Conservation (phyloP, 2,113 vertebrate genomes). For the Dasyornis broadbenti region DNA sequence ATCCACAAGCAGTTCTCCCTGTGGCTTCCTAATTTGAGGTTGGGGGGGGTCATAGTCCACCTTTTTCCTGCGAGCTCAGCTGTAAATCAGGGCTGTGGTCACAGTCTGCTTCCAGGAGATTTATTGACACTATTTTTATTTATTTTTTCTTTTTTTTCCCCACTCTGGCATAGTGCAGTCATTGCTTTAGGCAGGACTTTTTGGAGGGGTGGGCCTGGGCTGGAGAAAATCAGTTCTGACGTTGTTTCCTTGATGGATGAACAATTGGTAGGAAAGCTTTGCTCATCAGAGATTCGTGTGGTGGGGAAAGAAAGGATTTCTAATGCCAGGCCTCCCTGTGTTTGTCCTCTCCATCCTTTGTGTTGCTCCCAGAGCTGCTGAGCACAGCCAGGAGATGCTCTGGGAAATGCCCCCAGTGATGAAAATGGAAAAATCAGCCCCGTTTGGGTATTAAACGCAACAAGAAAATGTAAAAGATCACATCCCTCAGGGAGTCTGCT, state of each 20-base stretch:
- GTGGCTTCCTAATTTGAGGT: not conserved
- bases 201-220: not conserved
- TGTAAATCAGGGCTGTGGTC: not conserved
- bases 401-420: not conserved
- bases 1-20: not conserved
- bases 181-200: not conserved
- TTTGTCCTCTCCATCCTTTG: not conserved
- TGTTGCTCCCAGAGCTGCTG: not conserved
- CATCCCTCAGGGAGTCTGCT: not conserved
- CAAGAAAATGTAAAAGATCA: not conserved
- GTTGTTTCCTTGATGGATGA: not conserved
- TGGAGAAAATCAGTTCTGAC: not conserved
- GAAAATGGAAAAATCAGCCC: not conserved
- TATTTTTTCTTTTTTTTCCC: not conserved
- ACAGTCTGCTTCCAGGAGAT: not conserved
- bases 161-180: not conserved
- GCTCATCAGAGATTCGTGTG: not conserved
- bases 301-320: not conserved
- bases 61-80: not conserved
- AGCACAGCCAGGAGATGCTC: not conserved
- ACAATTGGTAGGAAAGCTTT: not conserved
- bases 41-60: not conserved
- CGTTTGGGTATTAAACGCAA: not conserved
- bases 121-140: not conserved
- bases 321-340: not conserved